Conservation (phyloP, 2,888 invertebrate species). For the Carpatolechia fugitivella region DNA sequence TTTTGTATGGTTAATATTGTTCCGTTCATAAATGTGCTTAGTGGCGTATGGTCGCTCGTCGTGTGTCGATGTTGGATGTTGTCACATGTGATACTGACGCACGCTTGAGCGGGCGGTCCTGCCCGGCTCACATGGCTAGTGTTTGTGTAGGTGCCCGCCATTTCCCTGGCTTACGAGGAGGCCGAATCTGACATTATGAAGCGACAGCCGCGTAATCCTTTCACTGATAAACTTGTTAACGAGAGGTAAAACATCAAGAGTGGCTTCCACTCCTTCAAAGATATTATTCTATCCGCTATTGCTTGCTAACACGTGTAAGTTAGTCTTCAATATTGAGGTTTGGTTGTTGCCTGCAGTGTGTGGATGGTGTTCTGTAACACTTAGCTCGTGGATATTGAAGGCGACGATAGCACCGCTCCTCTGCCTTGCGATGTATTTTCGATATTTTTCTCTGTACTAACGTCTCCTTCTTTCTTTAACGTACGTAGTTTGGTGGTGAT, state of each 20-base stretch:
- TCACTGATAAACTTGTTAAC: slow-evolving; percentile 98
- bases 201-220: slow-evolving; percentile 98
- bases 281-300: slow-evolving; percentile 75
- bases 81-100: slow-evolving; percentile 65
- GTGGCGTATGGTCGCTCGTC: slow-evolving; percentile 38
- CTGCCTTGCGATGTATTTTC: slow-evolving; percentile 73
- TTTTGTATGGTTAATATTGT: no score
- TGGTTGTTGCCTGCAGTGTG: slow-evolving; percentile 73
- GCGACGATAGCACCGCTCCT: slow-evolving; percentile 73
- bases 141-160: slow-evolving; percentile 94
- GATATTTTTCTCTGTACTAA: slow-evolving; percentile 56
- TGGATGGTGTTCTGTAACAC: slow-evolving; percentile 56
- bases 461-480: slow-evolving; percentile 56
- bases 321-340: slow-evolving; percentile 70
- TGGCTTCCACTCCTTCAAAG: slow-evolving; percentile 60
- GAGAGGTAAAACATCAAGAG: slow-evolving; percentile 89
- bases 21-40: no score
- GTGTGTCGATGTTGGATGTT: slow-evolving; percentile 70
- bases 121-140: slow-evolving; percentile 72
- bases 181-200: slow-evolving; percentile 99
- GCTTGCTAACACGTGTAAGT: slow-evolving; percentile 76
- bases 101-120: slow-evolving; percentile 44
- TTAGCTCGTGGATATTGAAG: slow-evolving; percentile 64
- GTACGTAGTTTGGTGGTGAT: slow-evolving; percentile 65
- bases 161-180: slow-evolving; percentile 98